These are phyloP conservation scores for Halichondria panicea DNA, from an alignment of 37 sponge, comb jelly and placozoan species.

Conservation along the genomic window DNA sequence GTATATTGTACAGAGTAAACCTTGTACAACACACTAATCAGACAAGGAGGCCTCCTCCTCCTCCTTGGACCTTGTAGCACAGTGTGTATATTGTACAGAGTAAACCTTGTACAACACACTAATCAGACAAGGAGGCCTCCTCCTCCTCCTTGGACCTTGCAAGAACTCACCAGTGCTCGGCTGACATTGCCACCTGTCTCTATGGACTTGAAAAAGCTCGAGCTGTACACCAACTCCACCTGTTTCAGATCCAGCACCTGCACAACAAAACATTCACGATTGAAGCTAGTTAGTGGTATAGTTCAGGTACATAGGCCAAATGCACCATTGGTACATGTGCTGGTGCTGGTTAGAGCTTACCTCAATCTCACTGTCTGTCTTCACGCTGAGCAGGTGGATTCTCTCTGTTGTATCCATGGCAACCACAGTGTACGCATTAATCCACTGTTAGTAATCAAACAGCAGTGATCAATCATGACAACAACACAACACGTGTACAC, in stretches of 20 bases:
- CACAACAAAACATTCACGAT: background rate
- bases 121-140: no score
- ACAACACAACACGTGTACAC: background rate
- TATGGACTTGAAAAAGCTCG: constrained; percentile 82
- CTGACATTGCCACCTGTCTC: constrained; percentile 84
- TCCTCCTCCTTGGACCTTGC: background rate
- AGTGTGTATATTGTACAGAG: no score
- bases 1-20: no score
- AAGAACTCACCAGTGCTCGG: constrained; percentile 60
- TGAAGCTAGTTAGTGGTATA: background rate
- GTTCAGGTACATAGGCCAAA: background rate
- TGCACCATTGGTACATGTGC: background rate
- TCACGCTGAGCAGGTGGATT: constrained; percentile 71
- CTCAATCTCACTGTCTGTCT: constrained; percentile 48
- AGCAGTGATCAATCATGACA: background rate
- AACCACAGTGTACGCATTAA: constrained; percentile 67
- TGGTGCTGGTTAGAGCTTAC: constrained; percentile 9
- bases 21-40: no score
- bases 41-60: no score
- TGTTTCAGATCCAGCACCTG: constrained; percentile 72
- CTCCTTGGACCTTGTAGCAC: no score
- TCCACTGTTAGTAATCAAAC: constrained; percentile 52
- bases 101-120: no score
- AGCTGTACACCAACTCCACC: constrained; percentile 71
- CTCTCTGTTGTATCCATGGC: constrained; percentile 77